Conservation (phyloP, 2,113 vertebrate species). For the Onychostruthus taczanowskii region DNA sequence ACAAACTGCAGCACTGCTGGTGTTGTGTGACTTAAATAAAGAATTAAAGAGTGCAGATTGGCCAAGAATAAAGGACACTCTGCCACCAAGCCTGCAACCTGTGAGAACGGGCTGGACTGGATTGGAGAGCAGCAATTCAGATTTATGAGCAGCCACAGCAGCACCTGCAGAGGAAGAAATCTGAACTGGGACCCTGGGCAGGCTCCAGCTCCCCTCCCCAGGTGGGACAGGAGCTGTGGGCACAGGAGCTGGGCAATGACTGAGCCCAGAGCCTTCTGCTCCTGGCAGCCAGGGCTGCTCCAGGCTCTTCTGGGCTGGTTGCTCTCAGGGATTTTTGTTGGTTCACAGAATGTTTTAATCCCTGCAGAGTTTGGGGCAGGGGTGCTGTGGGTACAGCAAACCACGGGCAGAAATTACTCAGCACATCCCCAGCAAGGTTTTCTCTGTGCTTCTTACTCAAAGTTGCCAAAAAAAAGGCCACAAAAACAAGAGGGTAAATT, state of each 20-base stretch:
- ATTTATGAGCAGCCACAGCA: background rate
- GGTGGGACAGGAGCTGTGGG: background rate
- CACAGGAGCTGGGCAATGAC: background rate
- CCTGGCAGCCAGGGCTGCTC: background rate
- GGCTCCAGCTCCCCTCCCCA: background rate
- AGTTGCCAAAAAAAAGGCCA: background rate
- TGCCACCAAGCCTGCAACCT: background rate
- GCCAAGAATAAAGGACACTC: background rate
- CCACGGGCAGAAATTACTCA: background rate
- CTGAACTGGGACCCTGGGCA: background rate
- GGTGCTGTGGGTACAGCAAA: background rate
- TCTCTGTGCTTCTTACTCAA: background rate
- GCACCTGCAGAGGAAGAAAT: conserved; percentile 34
- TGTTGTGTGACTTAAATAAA: background rate
- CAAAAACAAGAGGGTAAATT: background rate
- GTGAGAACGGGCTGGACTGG: background rate
- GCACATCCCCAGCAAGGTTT: background rate
- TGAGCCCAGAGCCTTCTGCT: background rate
- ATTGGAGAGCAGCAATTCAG: background rate
- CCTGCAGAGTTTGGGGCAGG: background rate
- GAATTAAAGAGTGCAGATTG: background rate
- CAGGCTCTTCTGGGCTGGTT: background rate
- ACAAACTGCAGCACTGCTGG: background rate
- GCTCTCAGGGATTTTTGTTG: background rate
- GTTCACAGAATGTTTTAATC: background rate